phyloP scores from a whole-genome alignment of 1,140 invertebrate species.

The Monochamus saltuarius region DNA sequence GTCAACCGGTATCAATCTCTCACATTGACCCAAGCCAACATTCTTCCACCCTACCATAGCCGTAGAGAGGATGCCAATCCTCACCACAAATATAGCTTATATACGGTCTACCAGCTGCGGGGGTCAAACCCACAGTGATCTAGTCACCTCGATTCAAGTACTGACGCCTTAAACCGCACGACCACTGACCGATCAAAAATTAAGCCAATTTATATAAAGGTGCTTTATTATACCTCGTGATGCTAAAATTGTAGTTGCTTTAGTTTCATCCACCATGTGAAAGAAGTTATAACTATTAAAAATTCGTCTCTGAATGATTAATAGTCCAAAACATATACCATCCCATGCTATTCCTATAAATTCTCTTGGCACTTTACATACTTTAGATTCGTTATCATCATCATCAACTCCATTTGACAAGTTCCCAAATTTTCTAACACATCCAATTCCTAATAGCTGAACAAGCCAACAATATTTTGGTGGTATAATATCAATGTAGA shows the following conservation, averaged over 20 bases:
- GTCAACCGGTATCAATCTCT: too few species aligned
- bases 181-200: too few species aligned
- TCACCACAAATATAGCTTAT: too few species aligned
- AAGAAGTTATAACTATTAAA: constrained; percentile 97
- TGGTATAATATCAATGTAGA: constrained; percentile 71
- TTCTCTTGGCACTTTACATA: constrained; percentile 72
- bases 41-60: too few species aligned
- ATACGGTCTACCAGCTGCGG: too few species aligned
- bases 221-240: constrained; percentile 64
- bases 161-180: too few species aligned
- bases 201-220: too few species aligned
- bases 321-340: constrained; percentile 89
- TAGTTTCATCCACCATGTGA: constrained; percentile 90
- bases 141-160: too few species aligned
- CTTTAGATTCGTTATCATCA: constrained; percentile 6
- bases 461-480: constrained; percentile 81
- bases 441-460: constrained; percentile 87
- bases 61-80: too few species aligned
- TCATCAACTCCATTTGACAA: constrained; percentile 22
- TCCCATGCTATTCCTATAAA: constrained; percentile 91
- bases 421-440: constrained; percentile 69
- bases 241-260: constrained; percentile 90
- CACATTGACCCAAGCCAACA: too few species aligned
- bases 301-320: constrained; percentile 86
- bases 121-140: too few species aligned